Conservation (phyloP, 2,797 vertebrate species). For the Xerus rutilus region DNA sequence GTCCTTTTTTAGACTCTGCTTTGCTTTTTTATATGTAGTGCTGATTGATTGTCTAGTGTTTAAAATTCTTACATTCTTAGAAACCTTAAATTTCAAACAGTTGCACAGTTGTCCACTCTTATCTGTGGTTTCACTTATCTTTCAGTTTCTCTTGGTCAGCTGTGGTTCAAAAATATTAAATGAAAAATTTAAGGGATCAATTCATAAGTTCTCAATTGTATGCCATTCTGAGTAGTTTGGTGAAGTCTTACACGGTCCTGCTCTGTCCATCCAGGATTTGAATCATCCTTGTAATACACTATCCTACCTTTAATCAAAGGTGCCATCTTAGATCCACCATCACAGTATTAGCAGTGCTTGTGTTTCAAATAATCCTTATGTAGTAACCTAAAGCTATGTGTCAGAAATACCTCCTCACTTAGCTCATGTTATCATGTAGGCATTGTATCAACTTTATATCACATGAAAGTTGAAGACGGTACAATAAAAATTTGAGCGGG, state of each 20-base stretch:
- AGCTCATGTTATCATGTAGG: background rate
- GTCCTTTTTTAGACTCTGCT: background rate
- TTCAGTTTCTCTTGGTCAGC: background rate
- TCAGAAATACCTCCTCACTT: background rate
- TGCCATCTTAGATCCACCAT: no score
- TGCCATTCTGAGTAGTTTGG: background rate
- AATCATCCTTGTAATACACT: background rate
- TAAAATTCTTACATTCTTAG: background rate
- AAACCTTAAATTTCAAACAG: background rate
- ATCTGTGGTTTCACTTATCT: background rate
- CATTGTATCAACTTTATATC: background rate
- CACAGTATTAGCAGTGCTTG: background rate
- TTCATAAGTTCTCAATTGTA: background rate
- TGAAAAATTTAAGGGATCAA: background rate
- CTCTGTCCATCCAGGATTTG: background rate
- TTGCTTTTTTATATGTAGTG: background rate
- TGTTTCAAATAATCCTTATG: background rate
- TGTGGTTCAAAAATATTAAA: background rate
- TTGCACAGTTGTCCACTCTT: background rate
- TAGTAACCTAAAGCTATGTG: background rate
- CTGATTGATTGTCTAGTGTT: background rate
- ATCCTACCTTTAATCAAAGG: background rate
- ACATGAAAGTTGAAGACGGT: background rate
- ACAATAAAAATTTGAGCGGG: background rate
- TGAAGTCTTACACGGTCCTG: background rate